Base-by-base conservation (phyloP, 2,113 vertebrate species). In the Terrapene triunguis region DNA sequence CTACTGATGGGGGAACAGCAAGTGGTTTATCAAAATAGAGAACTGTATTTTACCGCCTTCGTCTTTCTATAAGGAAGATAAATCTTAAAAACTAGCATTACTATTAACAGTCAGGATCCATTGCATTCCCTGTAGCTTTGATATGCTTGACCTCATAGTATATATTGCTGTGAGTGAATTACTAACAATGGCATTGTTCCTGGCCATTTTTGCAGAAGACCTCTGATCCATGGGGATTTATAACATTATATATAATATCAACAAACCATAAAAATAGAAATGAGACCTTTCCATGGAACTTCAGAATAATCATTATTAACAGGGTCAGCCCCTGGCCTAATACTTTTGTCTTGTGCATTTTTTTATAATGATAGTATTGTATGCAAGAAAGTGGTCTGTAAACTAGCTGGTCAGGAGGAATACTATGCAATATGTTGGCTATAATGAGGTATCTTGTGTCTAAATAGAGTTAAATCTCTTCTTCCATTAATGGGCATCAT, bases 91-190 rank as follows among this genome's bases (percentile, higher is more conserved):
- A 76, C 48, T 51, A 44, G 50, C 74, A 89, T 42, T 97, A 86
- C 86, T 96, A 51, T 96, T 95, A 95, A 69, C 16, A 89, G 93
- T 92, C 97, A 95, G 87, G 87, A 80, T 86, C 89, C 85, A 86
- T 95, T 0, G 5, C 27, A 0, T 92, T 89, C 85, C 54, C 82
- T 94, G 84, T 48, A 57, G 51, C 82, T 96, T 91, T 93, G 93
- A 95, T 95, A 82, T 85, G 85, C 94, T 80, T 95, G 91, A 95
- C 91, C 95, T 97, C 80, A 96, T 19, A n/a, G 35, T n/a, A 96
- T 95, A 89, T 84, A 91, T 80, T 89, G 48, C 88, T 92, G 65
- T 5, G 44, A 88, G 50, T 91, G 91, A 95, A 92, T 96, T 94
- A 97, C 95, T 97, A 91, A 87, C 80, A 65, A 8, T 89, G 88